Conservation (phyloP, 2,797 vertebrate genomes). For the Alca torda region DNA sequence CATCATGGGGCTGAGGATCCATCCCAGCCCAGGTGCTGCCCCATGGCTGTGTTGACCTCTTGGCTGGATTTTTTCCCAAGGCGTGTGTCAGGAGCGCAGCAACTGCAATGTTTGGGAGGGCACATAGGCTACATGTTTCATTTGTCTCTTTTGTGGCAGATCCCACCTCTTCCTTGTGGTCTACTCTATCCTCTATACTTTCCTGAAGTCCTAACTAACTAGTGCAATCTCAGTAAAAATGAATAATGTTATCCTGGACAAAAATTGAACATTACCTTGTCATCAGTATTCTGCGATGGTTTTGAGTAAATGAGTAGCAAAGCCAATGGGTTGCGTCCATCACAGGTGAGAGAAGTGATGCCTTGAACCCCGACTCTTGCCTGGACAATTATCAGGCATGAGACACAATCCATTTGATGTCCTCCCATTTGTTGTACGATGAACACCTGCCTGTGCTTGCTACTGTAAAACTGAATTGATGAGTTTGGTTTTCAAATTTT, state of each 20-base stretch:
- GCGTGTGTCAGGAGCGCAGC: not conserved
- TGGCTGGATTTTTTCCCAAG: not conserved
- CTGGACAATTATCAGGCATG: not conserved
- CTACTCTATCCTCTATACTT: not conserved
- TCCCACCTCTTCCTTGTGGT: not conserved
- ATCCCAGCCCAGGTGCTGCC: not conserved
- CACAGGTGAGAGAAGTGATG: not conserved
- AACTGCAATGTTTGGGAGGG: not conserved
- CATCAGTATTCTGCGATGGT: not conserved
- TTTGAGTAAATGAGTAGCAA: not conserved
- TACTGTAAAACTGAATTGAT: not conserved
- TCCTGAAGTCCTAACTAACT: not conserved
- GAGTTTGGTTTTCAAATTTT: not conserved
- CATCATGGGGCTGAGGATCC: not conserved
- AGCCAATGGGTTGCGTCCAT: not conserved
- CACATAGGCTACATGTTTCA: rapidly evolving
- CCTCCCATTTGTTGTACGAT: not conserved
- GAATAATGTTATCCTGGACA: not conserved
- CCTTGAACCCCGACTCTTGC: rapidly evolving
- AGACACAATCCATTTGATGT: not conserved
- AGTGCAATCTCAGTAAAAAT: not conserved
- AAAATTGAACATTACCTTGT: not conserved
- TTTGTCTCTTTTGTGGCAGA: not conserved
- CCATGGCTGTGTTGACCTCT: not conserved
- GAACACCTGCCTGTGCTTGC: not conserved